Percentiles rank a stretch among this genome's conserved stretches.
These are phyloP conservation scores for Craseonycteris thonglongyai DNA, from an alignment of 2,113 vertebrate species.

Conservation along the genomic window DNA sequence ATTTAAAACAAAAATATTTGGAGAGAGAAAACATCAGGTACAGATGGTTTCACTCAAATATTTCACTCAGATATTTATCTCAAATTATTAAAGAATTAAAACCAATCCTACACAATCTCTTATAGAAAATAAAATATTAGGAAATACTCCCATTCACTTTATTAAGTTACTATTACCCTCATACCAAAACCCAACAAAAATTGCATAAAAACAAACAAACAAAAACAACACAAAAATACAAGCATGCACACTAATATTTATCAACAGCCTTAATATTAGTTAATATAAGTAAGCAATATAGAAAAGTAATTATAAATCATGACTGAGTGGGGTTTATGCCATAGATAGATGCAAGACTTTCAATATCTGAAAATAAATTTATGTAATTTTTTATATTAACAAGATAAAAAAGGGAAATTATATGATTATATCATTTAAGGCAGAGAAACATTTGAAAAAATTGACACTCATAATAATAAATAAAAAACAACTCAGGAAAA, in stretches of 20 bases:
- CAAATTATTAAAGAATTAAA: background rate
- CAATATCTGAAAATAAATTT: background rate
- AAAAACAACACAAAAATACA: background rate
- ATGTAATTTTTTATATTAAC: background rate
- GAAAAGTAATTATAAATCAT: background rate
- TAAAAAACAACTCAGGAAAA: background rate
- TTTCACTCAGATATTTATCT: background rate
- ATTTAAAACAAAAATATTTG: background rate
- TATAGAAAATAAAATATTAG: background rate
- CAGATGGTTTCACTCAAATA: background rate
- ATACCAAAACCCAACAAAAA: background rate
- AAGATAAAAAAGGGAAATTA: background rate
- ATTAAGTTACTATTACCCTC: background rate
- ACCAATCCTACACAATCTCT: background rate
- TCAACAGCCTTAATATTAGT: background rate
- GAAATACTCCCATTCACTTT: background rate
- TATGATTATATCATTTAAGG: background rate
- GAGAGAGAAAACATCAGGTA: background rate
- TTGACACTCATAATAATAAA: background rate
- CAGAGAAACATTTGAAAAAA: background rate
- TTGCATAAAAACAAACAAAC: background rate
- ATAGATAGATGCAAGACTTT: background rate
- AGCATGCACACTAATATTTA: background rate
- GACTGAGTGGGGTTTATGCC: background rate
- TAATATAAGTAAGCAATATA: background rate